Evolutionary conservation across 2,888 invertebrate genomes (phyloP).

Genomic region (Perithous albicinctus): DNA sequence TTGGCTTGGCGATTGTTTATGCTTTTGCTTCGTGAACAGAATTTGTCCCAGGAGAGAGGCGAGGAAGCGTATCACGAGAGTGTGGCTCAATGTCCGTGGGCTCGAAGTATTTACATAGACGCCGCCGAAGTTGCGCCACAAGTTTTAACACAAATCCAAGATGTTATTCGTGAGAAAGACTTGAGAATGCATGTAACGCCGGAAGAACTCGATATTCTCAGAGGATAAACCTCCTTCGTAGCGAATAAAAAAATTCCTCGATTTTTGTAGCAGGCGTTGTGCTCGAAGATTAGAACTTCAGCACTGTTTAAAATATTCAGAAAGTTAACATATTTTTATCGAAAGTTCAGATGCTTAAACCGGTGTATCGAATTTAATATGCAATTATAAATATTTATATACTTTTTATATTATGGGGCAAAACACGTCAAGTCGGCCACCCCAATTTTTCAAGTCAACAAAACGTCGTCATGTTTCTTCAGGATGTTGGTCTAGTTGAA

Average conservation of each 20-base stretch:
- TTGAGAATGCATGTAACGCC: conserved; percentile 91
- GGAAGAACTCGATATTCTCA: conserved; percentile 90
- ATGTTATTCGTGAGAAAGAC: conserved; percentile 91
- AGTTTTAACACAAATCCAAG: conserved; percentile 88
- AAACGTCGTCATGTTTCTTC: no score
- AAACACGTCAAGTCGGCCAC: no score
- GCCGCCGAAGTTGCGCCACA: conserved; percentile 88
- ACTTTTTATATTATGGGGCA: no score
- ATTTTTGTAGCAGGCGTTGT: neutral
- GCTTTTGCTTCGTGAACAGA: conserved; percentile 86
- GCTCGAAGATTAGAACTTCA: neutral
- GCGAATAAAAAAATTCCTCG: neutral
- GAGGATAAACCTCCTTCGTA: conserved; percentile 82
- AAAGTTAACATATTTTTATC: no score
- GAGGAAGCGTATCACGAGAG: conserved; percentile 82
- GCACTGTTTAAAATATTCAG: no score
- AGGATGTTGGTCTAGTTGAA: no score
- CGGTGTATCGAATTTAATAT: no score
- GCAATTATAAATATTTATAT: no score
- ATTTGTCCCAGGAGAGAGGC: conserved; percentile 80
- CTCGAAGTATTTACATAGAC: conserved; percentile 87
- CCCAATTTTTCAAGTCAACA: no score
- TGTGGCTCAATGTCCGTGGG: conserved; percentile 81
- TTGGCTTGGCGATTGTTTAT: conserved; percentile 88
- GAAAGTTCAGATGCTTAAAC: no score